A percentile compares a stretch with the other conserved stretches of the same genome.
Evolutionary conservation across 2,888 invertebrate species (phyloP).

Genomic region (Epistrophella euchroma): DNA sequence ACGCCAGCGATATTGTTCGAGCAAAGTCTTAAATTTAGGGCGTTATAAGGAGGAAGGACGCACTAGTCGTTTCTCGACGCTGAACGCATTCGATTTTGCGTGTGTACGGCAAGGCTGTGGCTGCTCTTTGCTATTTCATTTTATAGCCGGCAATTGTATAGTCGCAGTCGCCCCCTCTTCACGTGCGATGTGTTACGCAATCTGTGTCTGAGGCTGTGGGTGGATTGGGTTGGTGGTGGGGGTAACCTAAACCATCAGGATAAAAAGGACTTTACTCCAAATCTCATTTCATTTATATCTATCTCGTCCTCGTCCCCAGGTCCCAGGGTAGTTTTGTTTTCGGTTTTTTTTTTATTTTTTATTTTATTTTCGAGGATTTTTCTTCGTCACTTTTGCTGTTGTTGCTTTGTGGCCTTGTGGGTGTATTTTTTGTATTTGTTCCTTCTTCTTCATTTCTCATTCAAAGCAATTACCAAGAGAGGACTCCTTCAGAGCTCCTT

Average conservation of each 20-base stretch:
- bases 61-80: conserved; percentile 42
- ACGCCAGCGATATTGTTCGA: conserved; percentile 43
- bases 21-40: conserved; percentile 25
- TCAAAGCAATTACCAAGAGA: conserved; percentile 75
- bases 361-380: conserved; percentile 49
- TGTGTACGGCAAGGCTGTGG: conserved; percentile 15
- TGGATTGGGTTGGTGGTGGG: conserved; percentile 7
- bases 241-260: conserved; percentile 39
- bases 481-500: conserved; percentile 48
- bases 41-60: conserved; percentile 59
- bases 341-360: background rate
- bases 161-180: conserved; percentile 9
- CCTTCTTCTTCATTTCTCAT: conserved; percentile 52
- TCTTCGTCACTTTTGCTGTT: conserved; percentile 15
- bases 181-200: conserved; percentile 61
- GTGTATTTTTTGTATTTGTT: conserved; percentile 11
- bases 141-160: conserved; percentile 62
- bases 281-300: conserved; percentile 72
- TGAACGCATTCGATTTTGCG: conserved; percentile 41
- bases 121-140: conserved; percentile 55
- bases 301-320: conserved; percentile 46
- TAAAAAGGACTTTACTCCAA: conserved; percentile 71
- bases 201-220: conserved; percentile 57
- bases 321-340: conserved; percentile 44
- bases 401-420: conserved; percentile 27